These are phyloP conservation scores for Tadarida brasiliensis DNA, from an alignment of 2,797 vertebrate species.

Conservation along the genomic window DNA sequence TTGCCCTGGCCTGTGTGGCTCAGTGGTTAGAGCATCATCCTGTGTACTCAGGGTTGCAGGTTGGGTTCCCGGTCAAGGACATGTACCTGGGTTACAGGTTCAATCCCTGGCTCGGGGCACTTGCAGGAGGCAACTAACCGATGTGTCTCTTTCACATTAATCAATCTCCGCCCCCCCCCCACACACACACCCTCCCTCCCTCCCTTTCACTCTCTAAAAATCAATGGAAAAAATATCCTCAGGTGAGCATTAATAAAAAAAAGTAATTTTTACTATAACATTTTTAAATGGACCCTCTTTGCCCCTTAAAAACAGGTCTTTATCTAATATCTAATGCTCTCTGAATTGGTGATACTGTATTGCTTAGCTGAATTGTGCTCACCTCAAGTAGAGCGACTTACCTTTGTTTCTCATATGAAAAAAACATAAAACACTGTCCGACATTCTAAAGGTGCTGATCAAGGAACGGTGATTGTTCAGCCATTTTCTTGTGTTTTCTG, in stretches of 20 bases:
- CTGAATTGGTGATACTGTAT: background rate
- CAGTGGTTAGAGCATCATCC: too few species aligned
- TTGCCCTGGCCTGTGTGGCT: too few species aligned
- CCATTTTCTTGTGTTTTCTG: slow-evolving; percentile 8
- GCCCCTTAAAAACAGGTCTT: background rate
- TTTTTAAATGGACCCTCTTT: background rate
- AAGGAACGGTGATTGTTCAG: background rate
- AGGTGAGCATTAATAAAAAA: background rate
- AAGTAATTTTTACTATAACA: background rate
- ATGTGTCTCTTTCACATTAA: too few species aligned
- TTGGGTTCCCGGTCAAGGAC: too few species aligned
- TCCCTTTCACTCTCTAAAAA: too few species aligned
- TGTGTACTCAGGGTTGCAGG: too few species aligned
- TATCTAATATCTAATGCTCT: background rate
- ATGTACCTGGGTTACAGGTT: too few species aligned
- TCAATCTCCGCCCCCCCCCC: too few species aligned
- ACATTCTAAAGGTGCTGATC: background rate
- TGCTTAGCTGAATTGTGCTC: background rate
- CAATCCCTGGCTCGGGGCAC: too few species aligned
- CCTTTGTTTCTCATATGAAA: background rate
- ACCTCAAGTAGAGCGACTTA: background rate
- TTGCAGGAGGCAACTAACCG: too few species aligned
- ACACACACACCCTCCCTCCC: too few species aligned
- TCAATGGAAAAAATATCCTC: too few species aligned
- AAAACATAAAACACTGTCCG: background rate